Evolutionary conservation across 1,140 invertebrate species (phyloP), one percentile per base, ranked within the genome.

Genomic region (Aphelinus atriplicis): DNA sequence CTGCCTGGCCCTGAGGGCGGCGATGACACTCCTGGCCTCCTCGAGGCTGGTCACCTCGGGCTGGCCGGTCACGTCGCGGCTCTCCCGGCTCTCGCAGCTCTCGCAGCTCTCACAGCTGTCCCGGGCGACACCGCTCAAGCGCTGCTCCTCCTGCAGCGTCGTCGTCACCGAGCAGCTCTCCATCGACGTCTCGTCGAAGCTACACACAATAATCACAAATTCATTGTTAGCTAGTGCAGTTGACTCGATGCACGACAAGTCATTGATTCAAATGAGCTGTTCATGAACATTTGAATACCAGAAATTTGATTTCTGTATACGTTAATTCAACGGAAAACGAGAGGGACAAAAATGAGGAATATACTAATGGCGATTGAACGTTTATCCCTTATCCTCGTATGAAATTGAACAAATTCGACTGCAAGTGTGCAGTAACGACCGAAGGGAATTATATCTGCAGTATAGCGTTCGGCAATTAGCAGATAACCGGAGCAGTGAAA

Each of bases 21-120:
- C 86, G 72, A 90, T 90, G 64, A 90, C 85, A 65, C 80, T 81
- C 68, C 88, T 86, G 3, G 90, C 90, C 80, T 90, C 88, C 74
- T 90, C 89, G 78, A 90, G 78, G 51, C 85, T 89, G 47, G 83
- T 86, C 46, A 90, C 85, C 73, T 89, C 88, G 76, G 69, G 80
- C 78, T 46, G 50, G 5, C 42, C 2, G 45, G 65, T 67, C 7
- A 10, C 7, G n/a, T 83, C 84, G 47, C 70, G 69, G 7, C 50
- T 69, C 58, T 71, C 62, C 7, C 62, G 55, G 47, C 26, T 7
- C 9, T 63, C 66, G 55, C 71, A 67, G 42, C 65, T 68, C 51
- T 72, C 65, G 66, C 58, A 68, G 46, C 48, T 86, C 81, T 71
- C 77, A 58, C 65, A 60, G 61, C 65, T 53, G 60, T 79, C 63